Base-by-base conservation (phyloP, 2,797 vertebrate species). In the Hyperoplus immaculatus region DNA sequence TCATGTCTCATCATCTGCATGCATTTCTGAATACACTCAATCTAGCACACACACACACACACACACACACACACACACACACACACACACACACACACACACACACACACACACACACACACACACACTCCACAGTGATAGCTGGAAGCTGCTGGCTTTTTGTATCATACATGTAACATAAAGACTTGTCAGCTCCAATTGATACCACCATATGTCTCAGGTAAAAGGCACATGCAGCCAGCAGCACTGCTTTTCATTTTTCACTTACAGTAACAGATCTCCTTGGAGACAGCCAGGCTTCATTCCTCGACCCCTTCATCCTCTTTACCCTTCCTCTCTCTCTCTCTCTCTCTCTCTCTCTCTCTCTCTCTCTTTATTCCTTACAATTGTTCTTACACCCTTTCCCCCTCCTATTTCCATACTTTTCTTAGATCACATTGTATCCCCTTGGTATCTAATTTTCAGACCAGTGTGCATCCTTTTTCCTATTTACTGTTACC, bases 161-260 rank as follows among this genome's bases (percentile, higher is more conserved):
- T 29, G 29, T 84, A 60, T 86, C 75, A 89, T 10, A 29, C 29
- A 29, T 29, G 29, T 29, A 29, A 29, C 29, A 75, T 42, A n/a
- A 64, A 84, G 57, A 54, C 61, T 18, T 81, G 77, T 85, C 81
- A 87, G 41, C 49, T 72, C 60, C 49, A 41, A 77, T 73, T 83
- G 72, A 70, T 51, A 42, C 38, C 21, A 53, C 45, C 36, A 74
- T 81, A 77, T 56, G 47, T 91, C 82, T 85, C 60, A 60, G 72
- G 70, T 77, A 84, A 6, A 41, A 56, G 58, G 72, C 29, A 55
- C 4, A 62, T 66, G 36, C 59, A 55, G 5, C 11, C 21, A 51
- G 10, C 1, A n/a, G 10, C 1, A n/a, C 47, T 63, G 51, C 49
- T 73, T 67, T 72, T 77, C 43, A 75, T 70, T 77, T 77, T 69